Percentiles rank a stretch among this genome's conserved stretches.
Conservation (phyloP, 2,888 invertebrate genomes). For the Patella pellucida region DNA sequence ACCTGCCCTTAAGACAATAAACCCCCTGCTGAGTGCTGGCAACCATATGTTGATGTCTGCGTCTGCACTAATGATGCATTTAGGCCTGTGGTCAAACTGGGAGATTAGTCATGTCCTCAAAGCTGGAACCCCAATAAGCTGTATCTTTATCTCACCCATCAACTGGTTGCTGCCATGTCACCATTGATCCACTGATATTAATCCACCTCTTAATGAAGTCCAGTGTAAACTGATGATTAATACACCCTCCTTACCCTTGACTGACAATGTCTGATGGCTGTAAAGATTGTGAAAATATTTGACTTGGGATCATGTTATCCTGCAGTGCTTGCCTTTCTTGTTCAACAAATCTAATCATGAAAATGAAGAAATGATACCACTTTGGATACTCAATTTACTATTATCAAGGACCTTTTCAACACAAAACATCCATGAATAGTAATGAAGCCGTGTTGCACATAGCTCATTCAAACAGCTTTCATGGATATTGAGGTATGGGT, state of each 20-base stretch:
- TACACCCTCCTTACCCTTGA: not conserved
- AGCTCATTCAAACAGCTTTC: no score
- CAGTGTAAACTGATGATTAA: constrained; percentile 5
- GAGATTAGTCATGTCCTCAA: not conserved
- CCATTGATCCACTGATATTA: constrained; percentile 7
- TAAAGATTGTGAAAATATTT: constrained; percentile 6
- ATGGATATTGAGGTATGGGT: no score
- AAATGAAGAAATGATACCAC: not conserved
- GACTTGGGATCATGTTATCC: not conserved
- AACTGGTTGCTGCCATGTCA: not conserved
- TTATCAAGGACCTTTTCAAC: not conserved
- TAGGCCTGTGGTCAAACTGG: not conserved
- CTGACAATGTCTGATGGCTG: no score
- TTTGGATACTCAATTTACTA: constrained; percentile 10
- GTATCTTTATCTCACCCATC: not conserved
- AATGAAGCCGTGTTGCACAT: not conserved
- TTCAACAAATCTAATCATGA: not conserved
- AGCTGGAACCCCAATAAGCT: not conserved
- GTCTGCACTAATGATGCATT: not conserved
- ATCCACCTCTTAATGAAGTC: constrained; percentile 1
- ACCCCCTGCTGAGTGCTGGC: not conserved
- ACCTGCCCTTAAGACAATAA: not conserved
- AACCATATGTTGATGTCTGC: not conserved
- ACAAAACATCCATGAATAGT: not conserved
- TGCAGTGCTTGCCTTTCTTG: not conserved